Conservation (phyloP, 2,797 vertebrate genomes). For the Poeciliopsis infans region DNA sequence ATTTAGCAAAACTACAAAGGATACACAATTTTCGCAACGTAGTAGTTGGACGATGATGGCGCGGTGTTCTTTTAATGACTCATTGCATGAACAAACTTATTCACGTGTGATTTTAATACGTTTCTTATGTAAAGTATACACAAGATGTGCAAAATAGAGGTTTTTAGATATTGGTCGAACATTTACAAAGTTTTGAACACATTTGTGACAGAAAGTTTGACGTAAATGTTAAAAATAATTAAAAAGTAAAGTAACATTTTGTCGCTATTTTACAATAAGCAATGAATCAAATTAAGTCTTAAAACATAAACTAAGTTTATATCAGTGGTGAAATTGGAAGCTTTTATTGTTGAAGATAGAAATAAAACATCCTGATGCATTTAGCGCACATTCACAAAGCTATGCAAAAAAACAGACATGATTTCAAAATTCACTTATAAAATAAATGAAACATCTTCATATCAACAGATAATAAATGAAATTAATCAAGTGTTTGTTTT, state of each 20-base stretch:
- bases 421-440: background rate
- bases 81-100: too few species aligned
- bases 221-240: background rate
- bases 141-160: too few species aligned
- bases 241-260: background rate
- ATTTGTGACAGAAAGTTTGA: background rate
- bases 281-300: background rate
- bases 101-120: too few species aligned
- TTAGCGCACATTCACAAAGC: background rate
- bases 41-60: too few species aligned
- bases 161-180: too few species aligned
- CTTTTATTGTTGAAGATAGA: background rate
- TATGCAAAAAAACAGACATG: background rate
- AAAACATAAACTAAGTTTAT: background rate
- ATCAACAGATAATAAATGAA: background rate
- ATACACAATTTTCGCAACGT: too few species aligned
- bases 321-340: background rate
- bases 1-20: too few species aligned
- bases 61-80: too few species aligned
- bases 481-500: background rate
- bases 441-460: background rate
- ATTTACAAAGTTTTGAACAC: too few species aligned
- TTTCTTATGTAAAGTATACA: too few species aligned
- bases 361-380: background rate
- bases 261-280: background rate